Conservation (phyloP, 2,888 invertebrate species). For the Epiblema foenella region DNA sequence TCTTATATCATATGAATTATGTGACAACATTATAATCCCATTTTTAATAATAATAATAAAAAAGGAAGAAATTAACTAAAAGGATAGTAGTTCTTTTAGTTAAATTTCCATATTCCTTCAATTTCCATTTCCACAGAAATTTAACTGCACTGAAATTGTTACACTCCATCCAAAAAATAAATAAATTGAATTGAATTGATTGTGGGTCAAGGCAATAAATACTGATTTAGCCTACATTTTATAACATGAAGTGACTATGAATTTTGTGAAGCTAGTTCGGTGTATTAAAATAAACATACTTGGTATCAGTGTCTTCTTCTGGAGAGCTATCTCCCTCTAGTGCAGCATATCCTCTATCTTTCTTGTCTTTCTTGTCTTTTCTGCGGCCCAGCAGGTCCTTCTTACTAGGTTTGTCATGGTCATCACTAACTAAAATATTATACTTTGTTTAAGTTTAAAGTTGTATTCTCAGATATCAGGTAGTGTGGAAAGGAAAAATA, state of each 20-base stretch:
- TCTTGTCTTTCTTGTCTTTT: slow-evolving; percentile 94
- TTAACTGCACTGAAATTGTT: too few species aligned
- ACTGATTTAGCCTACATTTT: background rate
- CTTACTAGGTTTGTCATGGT: slow-evolving; percentile 91
- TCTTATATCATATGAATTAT: too few species aligned
- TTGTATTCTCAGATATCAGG: background rate
- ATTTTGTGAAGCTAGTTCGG: too few species aligned
- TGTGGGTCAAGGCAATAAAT: background rate
- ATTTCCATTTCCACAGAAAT: too few species aligned
- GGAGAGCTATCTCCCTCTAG: slow-evolving; percentile 97
- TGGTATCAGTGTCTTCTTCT: slow-evolving; percentile 93
- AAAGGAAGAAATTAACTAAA: too few species aligned
- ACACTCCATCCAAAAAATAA: background rate
- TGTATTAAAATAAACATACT: slow-evolving; percentile 79
- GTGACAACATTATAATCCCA: too few species aligned
- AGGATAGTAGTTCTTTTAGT: too few species aligned
- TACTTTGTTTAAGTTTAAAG: background rate
- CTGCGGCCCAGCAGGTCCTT: slow-evolving; percentile 91
- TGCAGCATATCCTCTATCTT: slow-evolving; percentile 95
- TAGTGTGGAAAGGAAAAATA: background rate
- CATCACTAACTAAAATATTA: slow-evolving; percentile 88
- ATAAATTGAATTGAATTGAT: background rate
- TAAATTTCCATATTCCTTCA: too few species aligned
- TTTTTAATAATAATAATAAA: too few species aligned
- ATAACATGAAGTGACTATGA: too few species aligned